Conservation (phyloP, 2,113 vertebrate genomes). For the Uria aalge region DNA sequence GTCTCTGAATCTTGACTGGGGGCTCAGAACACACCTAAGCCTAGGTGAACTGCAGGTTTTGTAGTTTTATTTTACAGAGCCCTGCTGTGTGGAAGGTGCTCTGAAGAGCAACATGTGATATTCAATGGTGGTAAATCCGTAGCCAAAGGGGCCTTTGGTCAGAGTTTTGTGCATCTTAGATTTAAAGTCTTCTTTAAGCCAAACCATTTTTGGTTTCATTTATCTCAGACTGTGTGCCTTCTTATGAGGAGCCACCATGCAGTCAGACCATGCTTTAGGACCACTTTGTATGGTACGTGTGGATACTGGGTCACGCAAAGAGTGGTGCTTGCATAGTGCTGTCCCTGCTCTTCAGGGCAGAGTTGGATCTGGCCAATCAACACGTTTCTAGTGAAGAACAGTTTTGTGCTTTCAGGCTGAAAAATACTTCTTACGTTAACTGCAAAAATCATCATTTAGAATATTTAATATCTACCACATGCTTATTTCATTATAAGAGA, state of each 20-base stretch:
- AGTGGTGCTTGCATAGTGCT: not conserved
- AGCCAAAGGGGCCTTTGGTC: not conserved
- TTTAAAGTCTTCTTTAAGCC: not conserved
- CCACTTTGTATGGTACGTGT: not conserved
- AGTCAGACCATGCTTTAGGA: not conserved
- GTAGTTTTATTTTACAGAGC: not conserved
- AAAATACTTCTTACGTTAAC: not conserved
- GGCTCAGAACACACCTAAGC: not conserved
- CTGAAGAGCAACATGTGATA: not conserved
- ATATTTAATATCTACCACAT: not conserved
- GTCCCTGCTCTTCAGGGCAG: not conserved
- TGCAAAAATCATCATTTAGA: not conserved
- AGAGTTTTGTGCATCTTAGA: not conserved
- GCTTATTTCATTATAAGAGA: not conserved
- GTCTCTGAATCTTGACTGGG: not conserved
- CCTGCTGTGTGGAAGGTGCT: not conserved
- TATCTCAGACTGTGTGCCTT: not conserved
- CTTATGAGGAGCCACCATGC: accelerated
- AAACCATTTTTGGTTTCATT: not conserved
- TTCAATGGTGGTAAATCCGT: not conserved
- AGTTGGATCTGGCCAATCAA: not conserved
- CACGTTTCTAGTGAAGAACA: not conserved
- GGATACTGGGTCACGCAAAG: not conserved
- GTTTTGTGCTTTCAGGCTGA: not conserved
- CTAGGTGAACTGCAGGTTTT: not conserved